Percentiles rank a stretch among this genome's conserved stretches.
Evolutionary conservation across 2,888 invertebrate genomes (phyloP).

Genomic region (Spialia ferax): DNA sequence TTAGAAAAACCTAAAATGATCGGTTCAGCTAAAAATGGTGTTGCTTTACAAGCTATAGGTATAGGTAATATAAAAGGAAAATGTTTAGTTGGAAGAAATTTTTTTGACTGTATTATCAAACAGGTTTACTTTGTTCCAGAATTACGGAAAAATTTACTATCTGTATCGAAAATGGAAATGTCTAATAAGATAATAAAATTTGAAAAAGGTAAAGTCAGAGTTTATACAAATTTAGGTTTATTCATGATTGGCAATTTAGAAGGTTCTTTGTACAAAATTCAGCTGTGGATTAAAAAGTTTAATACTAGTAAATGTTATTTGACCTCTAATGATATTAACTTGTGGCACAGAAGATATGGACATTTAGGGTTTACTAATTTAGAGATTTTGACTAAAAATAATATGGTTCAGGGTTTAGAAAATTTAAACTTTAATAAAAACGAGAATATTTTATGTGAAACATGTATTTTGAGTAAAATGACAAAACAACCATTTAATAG

Average conservation of each 20-base stretch:
- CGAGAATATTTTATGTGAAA: neutral
- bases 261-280: neutral
- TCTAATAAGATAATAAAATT: neutral
- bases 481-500: neutral
- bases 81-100: neutral
- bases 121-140: conserved; percentile 2
- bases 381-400: neutral
- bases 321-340: neutral
- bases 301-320: neutral
- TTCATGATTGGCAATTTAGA: conserved; percentile 2
- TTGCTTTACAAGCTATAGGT: neutral
- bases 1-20: neutral
- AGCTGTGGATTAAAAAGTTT: neutral
- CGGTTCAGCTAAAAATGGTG: conserved; percentile 3
- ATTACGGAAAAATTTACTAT: neutral
- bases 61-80: neutral
- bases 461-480: conserved; percentile 3
- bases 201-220: neutral
- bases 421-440: neutral
- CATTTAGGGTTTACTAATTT: conserved; percentile 1
- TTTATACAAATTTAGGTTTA: neutral
- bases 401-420: neutral
- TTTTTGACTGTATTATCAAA: neutral
- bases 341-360: neutral
- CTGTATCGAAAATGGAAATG: conserved; percentile 3